Evolutionary conservation across 2,113 vertebrate genomes (phyloP).

Genomic region (Ctenomys sociabilis): DNA sequence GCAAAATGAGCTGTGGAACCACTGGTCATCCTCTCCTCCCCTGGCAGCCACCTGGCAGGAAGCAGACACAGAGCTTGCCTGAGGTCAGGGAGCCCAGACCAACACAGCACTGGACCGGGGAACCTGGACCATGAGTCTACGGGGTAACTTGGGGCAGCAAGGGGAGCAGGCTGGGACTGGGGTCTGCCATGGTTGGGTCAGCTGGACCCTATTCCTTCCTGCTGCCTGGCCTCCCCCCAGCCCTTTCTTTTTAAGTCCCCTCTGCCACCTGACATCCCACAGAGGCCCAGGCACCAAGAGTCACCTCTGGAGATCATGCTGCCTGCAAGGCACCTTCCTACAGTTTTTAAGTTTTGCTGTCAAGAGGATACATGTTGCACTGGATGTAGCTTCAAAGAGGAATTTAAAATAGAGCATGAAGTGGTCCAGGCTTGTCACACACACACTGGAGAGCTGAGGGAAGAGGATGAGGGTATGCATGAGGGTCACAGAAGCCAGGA

Average conservation of each 20-base stretch:
- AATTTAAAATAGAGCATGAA: rapidly evolving
- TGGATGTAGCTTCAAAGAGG: not conserved
- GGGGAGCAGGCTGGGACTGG: not conserved
- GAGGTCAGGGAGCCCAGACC: not conserved
- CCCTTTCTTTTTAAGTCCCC: not conserved
- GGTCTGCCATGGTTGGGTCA: not conserved
- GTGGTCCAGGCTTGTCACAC: too few relatives aligned
- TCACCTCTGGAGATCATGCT: not conserved
- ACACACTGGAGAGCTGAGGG: too few relatives aligned
- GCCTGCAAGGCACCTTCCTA: not conserved
- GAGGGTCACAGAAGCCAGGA: not conserved
- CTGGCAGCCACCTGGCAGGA: not conserved
- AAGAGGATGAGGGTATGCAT: rapidly evolving
- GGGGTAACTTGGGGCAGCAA: not conserved
- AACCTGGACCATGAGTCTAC: not conserved
- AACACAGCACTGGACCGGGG: rapidly evolving
- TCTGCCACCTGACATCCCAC: rapidly evolving
- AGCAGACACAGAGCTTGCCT: not conserved
- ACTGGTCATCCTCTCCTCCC: rapidly evolving
- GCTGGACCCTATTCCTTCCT: not conserved
- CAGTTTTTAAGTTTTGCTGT: not conserved
- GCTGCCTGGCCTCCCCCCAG: too few relatives aligned
- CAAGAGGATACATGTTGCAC: not conserved
- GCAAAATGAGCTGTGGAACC: not conserved
- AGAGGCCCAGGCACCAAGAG: not conserved